Conservation (phyloP, 2,888 invertebrate species). For the Labia minor region DNA sequence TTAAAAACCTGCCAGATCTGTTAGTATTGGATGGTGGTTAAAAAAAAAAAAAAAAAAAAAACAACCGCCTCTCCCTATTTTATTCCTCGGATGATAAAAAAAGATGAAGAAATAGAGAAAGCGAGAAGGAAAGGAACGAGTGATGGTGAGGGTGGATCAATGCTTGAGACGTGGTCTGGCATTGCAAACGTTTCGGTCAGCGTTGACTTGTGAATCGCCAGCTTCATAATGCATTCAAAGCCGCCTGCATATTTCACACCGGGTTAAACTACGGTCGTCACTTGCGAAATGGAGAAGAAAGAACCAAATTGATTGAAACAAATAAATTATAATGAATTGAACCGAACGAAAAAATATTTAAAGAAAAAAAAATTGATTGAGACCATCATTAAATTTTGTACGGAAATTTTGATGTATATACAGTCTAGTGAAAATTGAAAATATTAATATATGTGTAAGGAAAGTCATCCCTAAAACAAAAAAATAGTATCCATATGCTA, state of each 20-base stretch:
- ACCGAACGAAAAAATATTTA: too few species aligned
- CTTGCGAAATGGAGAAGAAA: background rate
- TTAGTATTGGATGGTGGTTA: background rate
- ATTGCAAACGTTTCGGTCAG: slow-evolving; percentile 13
- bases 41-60: too few species aligned
- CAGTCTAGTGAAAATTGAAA: too few species aligned
- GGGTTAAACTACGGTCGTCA: background rate
- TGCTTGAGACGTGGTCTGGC: background rate
- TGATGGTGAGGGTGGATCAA: background rate
- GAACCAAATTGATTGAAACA: too few species aligned
- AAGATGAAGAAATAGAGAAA: background rate
- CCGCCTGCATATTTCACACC: background rate
- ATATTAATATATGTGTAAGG: too few species aligned
- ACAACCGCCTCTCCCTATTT: background rate
- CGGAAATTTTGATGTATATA: too few species aligned
- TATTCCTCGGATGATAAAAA: background rate
- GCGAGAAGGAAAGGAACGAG: background rate
- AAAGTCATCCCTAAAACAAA: too few species aligned
- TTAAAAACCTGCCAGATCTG: background rate
- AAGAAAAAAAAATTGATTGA: too few species aligned
- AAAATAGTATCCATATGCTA: too few species aligned
- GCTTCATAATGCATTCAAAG: slow-evolving; percentile 13
- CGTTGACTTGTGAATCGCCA: slow-evolving; percentile 13
- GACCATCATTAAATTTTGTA: too few species aligned
- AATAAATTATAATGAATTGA: too few species aligned